These are phyloP conservation scores for Acanthiza pusilla DNA, from an alignment of 2,797 vertebrate genomes.

Conservation along the genomic window DNA sequence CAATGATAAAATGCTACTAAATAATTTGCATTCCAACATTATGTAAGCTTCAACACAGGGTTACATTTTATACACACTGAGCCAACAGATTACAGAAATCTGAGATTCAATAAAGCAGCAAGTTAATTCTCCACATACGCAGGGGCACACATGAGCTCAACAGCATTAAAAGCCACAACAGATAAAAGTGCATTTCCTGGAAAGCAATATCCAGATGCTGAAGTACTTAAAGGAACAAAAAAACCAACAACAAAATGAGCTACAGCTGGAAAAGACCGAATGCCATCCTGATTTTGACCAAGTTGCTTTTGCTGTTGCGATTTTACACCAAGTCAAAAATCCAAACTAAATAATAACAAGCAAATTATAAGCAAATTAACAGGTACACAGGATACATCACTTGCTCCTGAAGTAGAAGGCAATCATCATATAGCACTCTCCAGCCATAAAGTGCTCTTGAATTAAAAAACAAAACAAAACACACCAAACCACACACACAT, in stretches of 20 bases:
- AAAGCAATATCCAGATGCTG: neutral
- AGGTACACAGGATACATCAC: neutral
- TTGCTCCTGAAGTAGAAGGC: neutral
- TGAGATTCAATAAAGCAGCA: neutral
- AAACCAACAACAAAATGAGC: neutral
- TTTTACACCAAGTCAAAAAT: neutral
- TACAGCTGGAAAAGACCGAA: neutral
- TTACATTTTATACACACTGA: neutral
- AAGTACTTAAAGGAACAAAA: neutral
- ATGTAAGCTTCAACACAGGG: neutral
- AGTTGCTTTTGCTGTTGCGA: neutral
- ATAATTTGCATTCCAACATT: neutral
- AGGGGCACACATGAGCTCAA: neutral
- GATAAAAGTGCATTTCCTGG: neutral
- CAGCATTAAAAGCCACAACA: neutral
- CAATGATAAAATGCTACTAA: neutral
- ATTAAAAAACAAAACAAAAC: neutral
- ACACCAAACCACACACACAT: fast-evolving
- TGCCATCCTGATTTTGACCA: neutral
- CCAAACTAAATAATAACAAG: neutral
- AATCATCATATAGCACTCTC: neutral
- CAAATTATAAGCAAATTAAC: neutral
- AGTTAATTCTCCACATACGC: neutral
- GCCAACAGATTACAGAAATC: neutral
- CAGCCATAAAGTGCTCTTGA: neutral